Evolutionary conservation across 2,888 invertebrate species (phyloP), one percentile per base, ranked within the genome.

Genomic region (Tinea semifulvella): DNA sequence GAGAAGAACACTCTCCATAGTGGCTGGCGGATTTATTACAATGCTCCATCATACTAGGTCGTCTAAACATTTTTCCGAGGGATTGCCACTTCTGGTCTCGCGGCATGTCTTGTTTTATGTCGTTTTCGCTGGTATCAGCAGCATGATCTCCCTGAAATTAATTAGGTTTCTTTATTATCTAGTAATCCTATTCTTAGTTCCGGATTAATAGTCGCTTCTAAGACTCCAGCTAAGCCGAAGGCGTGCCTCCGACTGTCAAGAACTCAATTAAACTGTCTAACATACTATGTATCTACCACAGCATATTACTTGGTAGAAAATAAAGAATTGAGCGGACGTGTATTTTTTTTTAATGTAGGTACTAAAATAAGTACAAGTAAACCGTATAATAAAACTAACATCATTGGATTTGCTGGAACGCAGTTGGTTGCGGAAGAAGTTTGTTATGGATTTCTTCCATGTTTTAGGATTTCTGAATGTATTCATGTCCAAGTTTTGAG

Each of bases 41-140:
- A 43, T 68, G 62, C 47, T 79, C 77, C 16, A 55, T 63, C 50
- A 72, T 68, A 55, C 71, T 76, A 63, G 77, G 76, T 43, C 80
- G 77, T 50, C 71, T 63, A 52, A 80, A 80, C 42, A 79, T 67
- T 64, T 80, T 80, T 0, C 80, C 80, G 49, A 80, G 53, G 22
- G 79, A 79, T 54, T 80, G 80, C 79, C 80, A 80, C 55, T 79
- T 80, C 52, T 75, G 79, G 49, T 80, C 79, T 39, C 68, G 65
- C 48, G 55, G 63, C 44, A 76, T 55, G 55, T 70, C 68, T 54
- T 72, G 72, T 28, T 68, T 68, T 51, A 72, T 74, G 47, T 65
- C 61, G 51, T 71, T 68, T 50, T 68, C 61, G 50, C 68, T 77
- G 38, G 57, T 16, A 2, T 20, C 70, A 8, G 69, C 65, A 42